Conservation (phyloP, 2,888 invertebrate genomes). For the Leucophenga maculata region DNA sequence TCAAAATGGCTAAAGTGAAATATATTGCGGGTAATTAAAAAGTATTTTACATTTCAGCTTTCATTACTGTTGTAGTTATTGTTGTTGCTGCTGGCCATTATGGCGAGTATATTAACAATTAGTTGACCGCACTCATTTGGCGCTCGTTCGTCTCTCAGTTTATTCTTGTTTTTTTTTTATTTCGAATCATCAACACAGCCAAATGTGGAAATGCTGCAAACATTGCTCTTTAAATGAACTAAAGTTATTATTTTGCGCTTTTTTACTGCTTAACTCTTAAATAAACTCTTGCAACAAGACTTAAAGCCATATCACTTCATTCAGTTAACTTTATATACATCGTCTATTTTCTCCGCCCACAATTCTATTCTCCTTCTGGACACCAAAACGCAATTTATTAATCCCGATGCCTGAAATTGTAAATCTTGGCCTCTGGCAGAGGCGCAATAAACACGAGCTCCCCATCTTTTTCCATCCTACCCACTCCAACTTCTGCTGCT, state of each 20-base stretch:
- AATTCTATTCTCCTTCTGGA: conserved; percentile 58
- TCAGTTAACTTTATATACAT: not conserved
- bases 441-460: conserved; percentile 62
- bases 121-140: conserved; percentile 61
- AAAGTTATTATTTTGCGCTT: not conserved
- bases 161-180: conserved; percentile 1
- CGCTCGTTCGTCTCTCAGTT: conserved; percentile 35
- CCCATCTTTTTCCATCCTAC: conserved; percentile 30
- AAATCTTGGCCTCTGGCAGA: conserved; percentile 62
- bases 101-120: conserved; percentile 64
- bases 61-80: conserved; percentile 30
- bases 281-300: not conserved
- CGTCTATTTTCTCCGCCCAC: conserved; percentile 57
- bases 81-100: conserved; percentile 39
- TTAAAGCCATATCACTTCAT: not conserved
- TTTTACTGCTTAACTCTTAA: not conserved
- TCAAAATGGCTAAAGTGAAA: conserved; percentile 62
- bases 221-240: conserved; percentile 21
- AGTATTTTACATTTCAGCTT: conserved; percentile 56
- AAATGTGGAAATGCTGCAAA: conserved; percentile 15
- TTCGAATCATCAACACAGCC: conserved; percentile 32
- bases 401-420: conserved; percentile 58
- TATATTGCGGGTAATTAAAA: conserved; percentile 64
- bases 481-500: conserved; percentile 17
- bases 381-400: conserved; percentile 59